A percentile compares a stretch with the other conserved stretches of the same genome.
phyloP scores from a whole-genome alignment of 2,113 vertebrate genomes.

The Puffinus mauretanicus region DNA sequence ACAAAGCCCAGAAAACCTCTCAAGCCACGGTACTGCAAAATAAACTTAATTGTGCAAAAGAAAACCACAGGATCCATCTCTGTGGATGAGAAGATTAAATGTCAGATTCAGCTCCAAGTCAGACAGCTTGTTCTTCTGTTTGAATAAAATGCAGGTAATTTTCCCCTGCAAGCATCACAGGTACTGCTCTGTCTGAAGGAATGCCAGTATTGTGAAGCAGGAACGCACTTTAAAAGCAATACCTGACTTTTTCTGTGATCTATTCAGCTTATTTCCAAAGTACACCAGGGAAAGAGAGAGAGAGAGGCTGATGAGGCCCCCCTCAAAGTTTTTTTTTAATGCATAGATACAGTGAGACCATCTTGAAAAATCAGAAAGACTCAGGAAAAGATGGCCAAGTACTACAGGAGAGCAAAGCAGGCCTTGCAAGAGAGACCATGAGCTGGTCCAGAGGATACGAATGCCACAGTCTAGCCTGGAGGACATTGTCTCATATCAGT shows the following conservation, averaged over 20 bases:
- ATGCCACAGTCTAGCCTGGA: not conserved
- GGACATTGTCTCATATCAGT: accelerated
- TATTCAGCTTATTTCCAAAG: not conserved
- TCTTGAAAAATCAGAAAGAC: not conserved
- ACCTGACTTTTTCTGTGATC: not conserved
- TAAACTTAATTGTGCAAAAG: slow-evolving; percentile 53
- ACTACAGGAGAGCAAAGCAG: not conserved
- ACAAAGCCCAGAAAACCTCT: slow-evolving; percentile 63
- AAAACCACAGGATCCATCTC: slow-evolving; percentile 17
- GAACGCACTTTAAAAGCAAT: not conserved
- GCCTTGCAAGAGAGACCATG: not conserved
- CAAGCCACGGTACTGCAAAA: slow-evolving; percentile 45
- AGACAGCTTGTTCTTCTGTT: not conserved
- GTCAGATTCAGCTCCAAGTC: not conserved
- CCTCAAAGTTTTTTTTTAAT: not conserved
- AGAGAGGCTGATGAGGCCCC: not conserved
- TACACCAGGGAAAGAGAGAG: not conserved
- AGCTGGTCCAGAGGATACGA: not conserved
- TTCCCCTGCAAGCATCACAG: not conserved
- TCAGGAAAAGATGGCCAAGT: not conserved
- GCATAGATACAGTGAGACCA: not conserved
- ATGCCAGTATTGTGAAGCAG: not conserved
- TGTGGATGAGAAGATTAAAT: slow-evolving; percentile 32
- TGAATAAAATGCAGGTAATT: not conserved
- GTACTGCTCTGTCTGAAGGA: not conserved